These are phyloP conservation scores for Sternotherus odoratus DNA, from an alignment of 2,797 vertebrate species.

Conservation along the genomic window DNA sequence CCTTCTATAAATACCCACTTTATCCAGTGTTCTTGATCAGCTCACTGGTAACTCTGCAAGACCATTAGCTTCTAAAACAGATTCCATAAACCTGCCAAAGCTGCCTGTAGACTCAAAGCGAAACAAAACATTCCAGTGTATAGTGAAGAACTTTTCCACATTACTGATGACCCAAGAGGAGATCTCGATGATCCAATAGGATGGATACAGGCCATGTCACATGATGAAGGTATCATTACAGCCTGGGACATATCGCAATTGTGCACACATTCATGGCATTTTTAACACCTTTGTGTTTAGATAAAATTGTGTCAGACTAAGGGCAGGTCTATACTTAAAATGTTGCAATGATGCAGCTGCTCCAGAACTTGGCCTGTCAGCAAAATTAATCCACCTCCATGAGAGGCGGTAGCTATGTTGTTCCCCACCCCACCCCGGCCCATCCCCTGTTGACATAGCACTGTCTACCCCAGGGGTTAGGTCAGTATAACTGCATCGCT, in stretches of 20 bases:
- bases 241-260: slow-evolving; percentile 28
- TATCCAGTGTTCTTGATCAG: slow-evolving; percentile 48
- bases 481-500: not conserved
- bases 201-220: slow-evolving; percentile 44
- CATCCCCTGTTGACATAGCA: not conserved
- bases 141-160: not conserved
- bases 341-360: not conserved
- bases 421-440: no score
- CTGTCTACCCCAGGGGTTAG: not conserved
- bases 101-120: not conserved
- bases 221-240: slow-evolving; percentile 34
- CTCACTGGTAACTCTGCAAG: slow-evolving; percentile 9
- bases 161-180: not conserved
- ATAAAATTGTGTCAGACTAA: slow-evolving; percentile 45
- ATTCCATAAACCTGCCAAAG: slow-evolving; percentile 18
- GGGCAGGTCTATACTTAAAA: not conserved
- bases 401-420: not conserved
- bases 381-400: not conserved
- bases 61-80: slow-evolving; percentile 19
- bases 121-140: slow-evolving; percentile 12
- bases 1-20: slow-evolving; percentile 30
- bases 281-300: slow-evolving; percentile 54
- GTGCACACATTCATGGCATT: slow-evolving; percentile 39
- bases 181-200: slow-evolving; percentile 25
- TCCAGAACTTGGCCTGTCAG: no score